A percentile compares a stretch with the other conserved stretches of the same genome.
phyloP scores from a whole-genome alignment of 2,888 invertebrate species.

The Netelia inedita region DNA sequence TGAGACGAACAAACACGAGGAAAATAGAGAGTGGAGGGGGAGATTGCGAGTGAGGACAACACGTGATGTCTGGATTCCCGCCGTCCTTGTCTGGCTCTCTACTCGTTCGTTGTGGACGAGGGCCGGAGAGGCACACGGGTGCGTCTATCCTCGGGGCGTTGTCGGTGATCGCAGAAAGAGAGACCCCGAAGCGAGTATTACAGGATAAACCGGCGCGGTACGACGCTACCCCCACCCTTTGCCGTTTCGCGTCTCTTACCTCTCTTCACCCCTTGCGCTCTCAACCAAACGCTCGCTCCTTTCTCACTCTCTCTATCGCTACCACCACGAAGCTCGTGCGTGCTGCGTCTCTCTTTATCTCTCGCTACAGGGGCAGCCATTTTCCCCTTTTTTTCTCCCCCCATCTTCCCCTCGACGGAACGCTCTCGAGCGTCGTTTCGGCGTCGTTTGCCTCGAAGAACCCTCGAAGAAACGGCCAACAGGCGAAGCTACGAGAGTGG shows the following conservation, averaged over 20 bases:
- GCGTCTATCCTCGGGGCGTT: conserved; percentile 19
- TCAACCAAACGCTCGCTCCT: no score
- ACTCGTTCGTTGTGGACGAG: neutral
- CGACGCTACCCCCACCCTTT: conserved; percentile 9
- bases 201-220: conserved; percentile 26
- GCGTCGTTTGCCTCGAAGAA: conserved; percentile 11
- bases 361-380: conserved; percentile 4
- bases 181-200: conserved; percentile 4
- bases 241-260: conserved; percentile 18
- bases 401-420: neutral
- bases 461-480: conserved; percentile 65
- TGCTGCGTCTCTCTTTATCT: conserved; percentile 14
- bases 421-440: neutral
- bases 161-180: conserved; percentile 23
- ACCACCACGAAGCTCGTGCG: neutral
- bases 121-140: neutral
- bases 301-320: conserved; percentile 10
- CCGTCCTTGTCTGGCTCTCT: conserved; percentile 72
- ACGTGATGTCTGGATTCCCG: conserved; percentile 79
- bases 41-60: conserved; percentile 65
- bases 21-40: conserved; percentile 47
- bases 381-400: conserved; percentile 25
- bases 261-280: conserved; percentile 19
- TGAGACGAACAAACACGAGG: conserved; percentile 18
- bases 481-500: conserved; percentile 50